phyloP scores from a whole-genome alignment of 1,140 invertebrate genomes.

The Saccostrea echinata region DNA sequence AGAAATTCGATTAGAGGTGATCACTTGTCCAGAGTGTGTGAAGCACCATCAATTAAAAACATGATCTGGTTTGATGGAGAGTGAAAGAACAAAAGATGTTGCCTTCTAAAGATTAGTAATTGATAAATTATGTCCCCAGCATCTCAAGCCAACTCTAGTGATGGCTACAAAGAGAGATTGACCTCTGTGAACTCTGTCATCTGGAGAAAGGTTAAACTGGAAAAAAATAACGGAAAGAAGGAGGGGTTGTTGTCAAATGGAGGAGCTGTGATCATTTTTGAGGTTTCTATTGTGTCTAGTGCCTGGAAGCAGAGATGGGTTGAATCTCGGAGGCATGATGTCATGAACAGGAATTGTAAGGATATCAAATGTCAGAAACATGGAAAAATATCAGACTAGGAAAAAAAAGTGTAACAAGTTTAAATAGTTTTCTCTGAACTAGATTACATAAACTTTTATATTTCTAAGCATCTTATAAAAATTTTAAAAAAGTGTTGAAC shows the following conservation, averaged over 20 bases:
- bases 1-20: slow-evolving; percentile 20
- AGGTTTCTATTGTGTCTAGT: neutral
- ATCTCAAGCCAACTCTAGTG: neutral
- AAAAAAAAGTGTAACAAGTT: neutral
- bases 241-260: neutral
- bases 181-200: neutral
- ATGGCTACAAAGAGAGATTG: slow-evolving; percentile 24
- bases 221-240: neutral
- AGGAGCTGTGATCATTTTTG: neutral
- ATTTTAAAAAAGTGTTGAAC: neutral
- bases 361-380: slow-evolving; percentile 1
- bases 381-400: neutral
- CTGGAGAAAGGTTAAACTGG: neutral
- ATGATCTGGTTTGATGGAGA: slow-evolving; percentile 28
- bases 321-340: neutral
- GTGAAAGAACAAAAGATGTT: slow-evolving; percentile 28
- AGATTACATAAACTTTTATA: neutral
- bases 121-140: slow-evolving; percentile 24
- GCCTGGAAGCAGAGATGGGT: neutral
- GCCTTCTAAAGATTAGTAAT: slow-evolving; percentile 14
- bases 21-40: slow-evolving; percentile 4
- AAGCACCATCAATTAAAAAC: slow-evolving; percentile 22
- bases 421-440: neutral
- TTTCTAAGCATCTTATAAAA: neutral
- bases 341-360: neutral